A percentile compares a stretch with the other conserved stretches of the same genome.
Conservation (phyloP, 2,797 vertebrate species). For the Paedocypris micromegethes region DNA sequence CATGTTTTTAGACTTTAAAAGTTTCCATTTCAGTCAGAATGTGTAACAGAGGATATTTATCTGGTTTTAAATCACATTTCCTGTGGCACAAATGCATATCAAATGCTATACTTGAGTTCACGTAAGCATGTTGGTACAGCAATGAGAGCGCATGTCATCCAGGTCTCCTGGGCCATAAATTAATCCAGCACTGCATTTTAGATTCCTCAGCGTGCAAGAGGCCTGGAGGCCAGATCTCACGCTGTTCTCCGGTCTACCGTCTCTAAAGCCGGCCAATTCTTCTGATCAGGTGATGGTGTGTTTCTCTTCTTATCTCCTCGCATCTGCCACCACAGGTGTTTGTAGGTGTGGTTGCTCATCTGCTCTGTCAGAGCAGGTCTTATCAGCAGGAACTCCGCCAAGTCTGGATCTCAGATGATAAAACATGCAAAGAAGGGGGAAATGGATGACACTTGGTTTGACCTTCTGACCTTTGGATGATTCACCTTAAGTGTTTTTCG, state of each 20-base stretch:
- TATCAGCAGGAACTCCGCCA: conserved; percentile 31
- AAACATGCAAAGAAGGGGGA: conserved; percentile 13
- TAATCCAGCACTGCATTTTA: conserved; percentile 21
- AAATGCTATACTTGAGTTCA: conserved; percentile 23
- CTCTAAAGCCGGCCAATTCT: conserved; percentile 18
- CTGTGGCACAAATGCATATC: conserved; percentile 13
- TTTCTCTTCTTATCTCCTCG: conserved; percentile 54
- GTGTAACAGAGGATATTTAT: background rate
- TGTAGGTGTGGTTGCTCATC: conserved; percentile 58
- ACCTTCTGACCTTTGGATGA: conserved; percentile 28
- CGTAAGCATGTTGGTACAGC: conserved; percentile 10
- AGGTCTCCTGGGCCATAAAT: conserved; percentile 45
- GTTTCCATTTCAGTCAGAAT: too few species aligned
- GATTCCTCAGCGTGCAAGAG: conserved; percentile 26
- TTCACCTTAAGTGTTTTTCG: conserved; percentile 19
- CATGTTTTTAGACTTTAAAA: too few species aligned
- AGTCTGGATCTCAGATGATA: conserved; percentile 15
- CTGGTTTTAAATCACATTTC: background rate
- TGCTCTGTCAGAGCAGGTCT: conserved; percentile 55
- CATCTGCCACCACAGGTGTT: conserved; percentile 78
- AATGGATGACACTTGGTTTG: conserved; percentile 19
- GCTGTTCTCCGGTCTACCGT: background rate
- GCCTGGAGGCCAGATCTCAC: conserved; percentile 26
- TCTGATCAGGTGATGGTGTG: conserved; percentile 43
- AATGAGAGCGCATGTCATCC: conserved; percentile 3